phyloP scores from a whole-genome alignment of 2,888 invertebrate species.

The Epirrhoe tristata region DNA sequence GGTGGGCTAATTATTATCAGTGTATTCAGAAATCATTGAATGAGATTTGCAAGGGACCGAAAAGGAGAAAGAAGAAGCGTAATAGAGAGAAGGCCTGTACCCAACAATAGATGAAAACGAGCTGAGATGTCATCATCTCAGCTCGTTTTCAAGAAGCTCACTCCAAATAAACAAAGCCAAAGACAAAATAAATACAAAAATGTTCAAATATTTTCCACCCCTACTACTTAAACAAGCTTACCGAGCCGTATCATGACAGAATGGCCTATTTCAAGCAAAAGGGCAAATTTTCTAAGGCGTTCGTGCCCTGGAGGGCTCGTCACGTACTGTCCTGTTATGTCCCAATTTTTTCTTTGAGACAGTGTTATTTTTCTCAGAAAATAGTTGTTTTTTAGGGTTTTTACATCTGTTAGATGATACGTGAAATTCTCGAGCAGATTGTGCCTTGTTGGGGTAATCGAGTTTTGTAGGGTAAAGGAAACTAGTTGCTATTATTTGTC shows the following conservation, averaged over 20 bases:
- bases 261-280: slow-evolving; percentile 56
- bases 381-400: slow-evolving; percentile 35
- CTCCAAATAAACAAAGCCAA: slow-evolving; percentile 34
- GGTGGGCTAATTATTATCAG: too few relatives aligned
- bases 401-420: slow-evolving; percentile 32
- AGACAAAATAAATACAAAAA: slow-evolving; percentile 42
- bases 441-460: slow-evolving; percentile 4
- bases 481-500: background rate
- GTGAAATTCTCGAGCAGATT: slow-evolving; percentile 25
- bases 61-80: too few relatives aligned
- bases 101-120: background rate
- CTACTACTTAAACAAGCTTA: slow-evolving; percentile 46
- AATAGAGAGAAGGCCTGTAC: too few relatives aligned
- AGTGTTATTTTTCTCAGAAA: slow-evolving; percentile 51
- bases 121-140: background rate
- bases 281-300: slow-evolving; percentile 45
- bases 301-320: slow-evolving; percentile 59
- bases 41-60: too few relatives aligned
- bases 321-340: slow-evolving; percentile 70
- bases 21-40: too few relatives aligned
- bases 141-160: slow-evolving; percentile 7
- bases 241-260: slow-evolving; percentile 64
- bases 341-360: slow-evolving; percentile 69
- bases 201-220: slow-evolving; percentile 40
- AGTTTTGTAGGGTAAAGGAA: background rate